Evolutionary conservation across 1,140 invertebrate genomes (phyloP).

Genomic region (Nasonia giraulti): DNA sequence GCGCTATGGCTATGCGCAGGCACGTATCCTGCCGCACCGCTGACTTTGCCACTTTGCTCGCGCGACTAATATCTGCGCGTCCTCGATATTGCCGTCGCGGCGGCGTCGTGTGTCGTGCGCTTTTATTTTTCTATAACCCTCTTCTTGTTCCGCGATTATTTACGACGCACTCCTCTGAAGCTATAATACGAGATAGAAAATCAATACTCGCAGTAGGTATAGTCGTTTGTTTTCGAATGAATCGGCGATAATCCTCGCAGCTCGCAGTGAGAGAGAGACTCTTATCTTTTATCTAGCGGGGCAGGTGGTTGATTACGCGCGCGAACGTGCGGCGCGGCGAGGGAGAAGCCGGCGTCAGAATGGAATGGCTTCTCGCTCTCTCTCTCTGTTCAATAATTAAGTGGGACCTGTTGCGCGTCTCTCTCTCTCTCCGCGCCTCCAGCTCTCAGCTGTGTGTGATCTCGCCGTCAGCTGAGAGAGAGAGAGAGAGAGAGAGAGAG

Average conservation of each 20-base stretch:
- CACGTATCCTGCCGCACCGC: conserved; percentile 47
- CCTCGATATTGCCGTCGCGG: conserved; percentile 45
- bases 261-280: conserved; percentile 25
- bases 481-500: too few species aligned
- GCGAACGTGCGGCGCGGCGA: conserved; percentile 33
- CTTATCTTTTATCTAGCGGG: conserved; percentile 51
- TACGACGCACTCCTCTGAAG: conserved; percentile 66
- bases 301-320: conserved; percentile 62
- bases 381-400: conserved; percentile 73
- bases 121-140: not conserved
- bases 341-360: conserved; percentile 15
- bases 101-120: not conserved
- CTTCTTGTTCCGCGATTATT: conserved; percentile 3
- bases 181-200: conserved; percentile 65
- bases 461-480: not conserved
- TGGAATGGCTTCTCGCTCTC: conserved; percentile 55
- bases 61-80: conserved; percentile 54
- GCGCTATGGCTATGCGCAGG: conserved; percentile 43
- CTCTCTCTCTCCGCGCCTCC: conserved; percentile 60
- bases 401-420: conserved; percentile 73
- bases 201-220: conserved; percentile 60
- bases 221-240: conserved; percentile 11
- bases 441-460: not conserved
- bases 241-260: conserved; percentile 54
- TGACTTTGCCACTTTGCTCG: conserved; percentile 54